phyloP scores from a whole-genome alignment of 1,140 invertebrate genomes.

The Eriocheir sinensis region DNA sequence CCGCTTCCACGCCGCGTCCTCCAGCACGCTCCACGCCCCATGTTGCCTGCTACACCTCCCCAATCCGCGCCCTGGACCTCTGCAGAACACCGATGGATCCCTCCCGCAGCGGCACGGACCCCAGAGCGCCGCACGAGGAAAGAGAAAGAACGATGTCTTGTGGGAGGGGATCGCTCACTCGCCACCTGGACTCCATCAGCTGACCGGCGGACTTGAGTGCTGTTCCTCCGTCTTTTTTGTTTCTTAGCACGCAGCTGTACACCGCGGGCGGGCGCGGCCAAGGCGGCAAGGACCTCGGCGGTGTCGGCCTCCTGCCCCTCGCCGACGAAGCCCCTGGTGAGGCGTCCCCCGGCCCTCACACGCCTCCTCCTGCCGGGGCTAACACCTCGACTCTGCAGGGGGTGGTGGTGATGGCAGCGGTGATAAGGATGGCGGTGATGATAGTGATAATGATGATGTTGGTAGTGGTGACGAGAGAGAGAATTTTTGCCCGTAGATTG shows the following conservation, averaged over 20 bases:
- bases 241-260: slow-evolving; percentile 21
- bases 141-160: background rate
- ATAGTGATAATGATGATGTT: slow-evolving; percentile 17
- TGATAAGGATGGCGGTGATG: slow-evolving; percentile 1
- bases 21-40: background rate
- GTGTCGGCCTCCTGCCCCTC: background rate
- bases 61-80: background rate
- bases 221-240: background rate
- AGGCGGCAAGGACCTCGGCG: too few species aligned
- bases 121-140: background rate
- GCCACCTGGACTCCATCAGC: background rate
- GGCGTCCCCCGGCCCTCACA: background rate
- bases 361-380: background rate
- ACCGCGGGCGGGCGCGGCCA: background rate
- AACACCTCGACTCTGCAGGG: too few species aligned
- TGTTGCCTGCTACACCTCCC: background rate
- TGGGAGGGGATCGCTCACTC: background rate
- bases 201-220: slow-evolving; percentile 1
- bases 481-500: background rate
- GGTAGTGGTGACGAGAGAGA: slow-evolving; percentile 11
- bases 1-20: background rate
- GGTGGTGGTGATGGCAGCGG: too few species aligned
- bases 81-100: background rate
- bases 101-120: background rate
- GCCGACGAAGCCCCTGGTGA: background rate